phyloP scores from a whole-genome alignment of 2,113 vertebrate genomes.

The Rhinogobius similis region DNA sequence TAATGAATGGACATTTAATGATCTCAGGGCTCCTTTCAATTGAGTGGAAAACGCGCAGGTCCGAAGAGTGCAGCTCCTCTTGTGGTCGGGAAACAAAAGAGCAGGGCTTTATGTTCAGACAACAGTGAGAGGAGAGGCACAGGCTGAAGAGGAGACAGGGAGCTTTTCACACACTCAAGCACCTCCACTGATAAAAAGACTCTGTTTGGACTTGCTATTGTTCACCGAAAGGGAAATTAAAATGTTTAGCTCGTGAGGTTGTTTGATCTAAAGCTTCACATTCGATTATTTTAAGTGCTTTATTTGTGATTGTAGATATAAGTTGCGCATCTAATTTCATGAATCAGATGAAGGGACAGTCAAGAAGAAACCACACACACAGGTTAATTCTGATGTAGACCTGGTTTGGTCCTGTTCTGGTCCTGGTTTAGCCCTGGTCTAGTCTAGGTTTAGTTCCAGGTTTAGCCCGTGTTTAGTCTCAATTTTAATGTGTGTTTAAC shows the following conservation, averaged over 20 bases:
- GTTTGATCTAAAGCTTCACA: background rate
- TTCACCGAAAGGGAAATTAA: background rate
- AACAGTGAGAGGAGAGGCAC: slow-evolving; percentile 28
- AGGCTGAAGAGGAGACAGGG: background rate
- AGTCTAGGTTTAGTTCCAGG: too few relatives aligned
- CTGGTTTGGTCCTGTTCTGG: too few relatives aligned
- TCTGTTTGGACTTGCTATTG: background rate
- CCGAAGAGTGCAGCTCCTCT: slow-evolving; percentile 48
- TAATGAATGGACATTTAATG: slow-evolving; percentile 77
- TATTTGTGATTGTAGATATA: too few relatives aligned
- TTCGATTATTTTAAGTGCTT: background rate
- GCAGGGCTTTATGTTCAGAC: slow-evolving; percentile 36
- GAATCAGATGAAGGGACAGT: too few relatives aligned
- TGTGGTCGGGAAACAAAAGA: slow-evolving; percentile 56
- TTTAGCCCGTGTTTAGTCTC: too few relatives aligned
- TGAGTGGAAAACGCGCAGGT: slow-evolving; percentile 71
- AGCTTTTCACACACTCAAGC: slow-evolving; percentile 27
- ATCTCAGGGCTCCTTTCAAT: slow-evolving; percentile 71
- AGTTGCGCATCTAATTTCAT: too few relatives aligned
- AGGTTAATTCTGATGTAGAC: too few relatives aligned
- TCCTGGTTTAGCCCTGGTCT: too few relatives aligned
- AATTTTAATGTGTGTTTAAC: too few relatives aligned
- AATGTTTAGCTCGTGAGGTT: background rate
- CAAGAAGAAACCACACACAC: too few relatives aligned
- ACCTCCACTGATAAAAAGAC: slow-evolving; percentile 11